Conservation (phyloP, 2,888 invertebrate species). For the Noctua janthe region DNA sequence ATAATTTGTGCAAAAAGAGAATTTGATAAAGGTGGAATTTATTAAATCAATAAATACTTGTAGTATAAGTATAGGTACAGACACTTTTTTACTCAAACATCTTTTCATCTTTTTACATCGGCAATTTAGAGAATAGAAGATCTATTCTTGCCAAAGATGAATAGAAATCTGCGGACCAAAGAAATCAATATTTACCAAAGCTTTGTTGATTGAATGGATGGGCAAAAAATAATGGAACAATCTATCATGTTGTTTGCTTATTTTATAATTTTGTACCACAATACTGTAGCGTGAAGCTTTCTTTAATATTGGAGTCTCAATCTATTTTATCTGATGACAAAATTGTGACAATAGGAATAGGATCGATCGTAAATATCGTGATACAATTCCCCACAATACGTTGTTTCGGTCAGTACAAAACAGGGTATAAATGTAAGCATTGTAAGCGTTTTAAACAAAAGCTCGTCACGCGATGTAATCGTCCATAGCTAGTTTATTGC, state of each 20-base stretch:
- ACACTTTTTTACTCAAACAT: constrained; percentile 6
- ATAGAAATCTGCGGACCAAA: constrained; percentile 18
- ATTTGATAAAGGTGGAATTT: constrained; percentile 19
- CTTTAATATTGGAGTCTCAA: neutral
- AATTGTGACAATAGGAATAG: neutral
- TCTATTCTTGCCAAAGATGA: constrained; percentile 26
- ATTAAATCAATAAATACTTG: constrained; percentile 5
- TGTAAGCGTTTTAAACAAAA: constrained; percentile 52
- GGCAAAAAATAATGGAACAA: constrained; percentile 34
- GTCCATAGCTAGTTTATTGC: constrained; percentile 39
- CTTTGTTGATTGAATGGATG: constrained; percentile 35
- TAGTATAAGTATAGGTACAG: neutral
- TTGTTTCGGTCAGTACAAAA: constrained; percentile 19
- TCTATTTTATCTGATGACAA: neutral
- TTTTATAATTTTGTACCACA: constrained; percentile 11
- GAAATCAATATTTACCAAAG: constrained; percentile 33
- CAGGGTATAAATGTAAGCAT: constrained; percentile 14
- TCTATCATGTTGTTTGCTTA: constrained; percentile 33
- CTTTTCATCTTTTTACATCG: constrained; percentile 18
- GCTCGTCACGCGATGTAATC: constrained; percentile 50
- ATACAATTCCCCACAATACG: neutral
- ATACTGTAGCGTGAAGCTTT: neutral
- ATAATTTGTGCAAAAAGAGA: constrained; percentile 9
- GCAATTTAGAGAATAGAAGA: constrained; percentile 11
- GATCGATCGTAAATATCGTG: neutral